Conservation (phyloP, 2,888 invertebrate species). For the Rhopalosiphum nymphaeae region DNA sequence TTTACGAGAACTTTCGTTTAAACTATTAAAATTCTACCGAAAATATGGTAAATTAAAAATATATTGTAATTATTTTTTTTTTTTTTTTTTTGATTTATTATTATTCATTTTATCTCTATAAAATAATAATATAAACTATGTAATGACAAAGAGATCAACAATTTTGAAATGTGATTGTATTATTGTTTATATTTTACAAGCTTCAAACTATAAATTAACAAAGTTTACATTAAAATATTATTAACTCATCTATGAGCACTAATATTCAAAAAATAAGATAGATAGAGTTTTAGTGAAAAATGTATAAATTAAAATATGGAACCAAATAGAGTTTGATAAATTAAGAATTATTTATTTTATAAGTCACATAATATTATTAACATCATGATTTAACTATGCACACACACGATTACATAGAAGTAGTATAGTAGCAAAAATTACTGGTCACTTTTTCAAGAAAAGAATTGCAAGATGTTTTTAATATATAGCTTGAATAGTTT, state of each 20-base stretch:
- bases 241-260: neutral
- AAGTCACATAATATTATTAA: neutral
- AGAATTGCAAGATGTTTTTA: neutral
- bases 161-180: neutral
- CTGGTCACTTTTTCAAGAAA: neutral
- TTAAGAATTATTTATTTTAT: neutral
- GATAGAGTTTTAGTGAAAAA: neutral
- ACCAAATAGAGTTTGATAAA: neutral
- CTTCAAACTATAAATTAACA: neutral
- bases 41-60: neutral
- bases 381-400: neutral
- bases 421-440: neutral
- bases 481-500: neutral
- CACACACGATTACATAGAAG: neutral
- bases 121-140: neutral
- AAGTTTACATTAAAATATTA: neutral
- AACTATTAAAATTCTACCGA: neutral
- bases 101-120: neutral
- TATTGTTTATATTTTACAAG: neutral
- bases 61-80: neutral
- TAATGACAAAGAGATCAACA: neutral
- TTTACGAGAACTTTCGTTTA: neutral
- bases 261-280: neutral
- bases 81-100: neutral
- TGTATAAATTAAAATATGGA: neutral